Evolutionary conservation across 2,888 invertebrate genomes (phyloP).

Genomic region (Melanargia galathea): DNA sequence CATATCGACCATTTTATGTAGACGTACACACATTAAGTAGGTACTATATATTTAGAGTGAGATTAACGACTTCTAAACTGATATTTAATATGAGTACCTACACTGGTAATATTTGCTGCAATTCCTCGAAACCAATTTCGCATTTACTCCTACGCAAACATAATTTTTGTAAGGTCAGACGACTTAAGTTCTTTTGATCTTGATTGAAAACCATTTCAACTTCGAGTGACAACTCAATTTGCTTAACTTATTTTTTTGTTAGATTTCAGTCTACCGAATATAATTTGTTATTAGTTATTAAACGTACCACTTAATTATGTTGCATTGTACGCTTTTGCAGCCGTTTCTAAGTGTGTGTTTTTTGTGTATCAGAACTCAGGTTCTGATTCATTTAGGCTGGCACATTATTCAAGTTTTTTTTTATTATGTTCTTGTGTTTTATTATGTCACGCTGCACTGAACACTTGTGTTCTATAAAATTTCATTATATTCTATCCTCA

Average conservation of each 20-base stretch:
- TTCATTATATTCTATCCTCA: constrained; percentile 54
- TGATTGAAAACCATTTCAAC: constrained; percentile 4
- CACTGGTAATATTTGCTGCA: constrained; percentile 51
- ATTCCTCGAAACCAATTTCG: constrained; percentile 73
- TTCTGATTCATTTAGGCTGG: constrained; percentile 1
- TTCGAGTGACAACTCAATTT: neutral
- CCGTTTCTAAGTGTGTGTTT: neutral
- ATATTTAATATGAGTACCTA: constrained; percentile 9
- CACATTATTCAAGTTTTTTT: constrained; percentile 10
- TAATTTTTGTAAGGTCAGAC: constrained; percentile 62
- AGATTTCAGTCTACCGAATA: neutral
- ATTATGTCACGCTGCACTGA: constrained; percentile 18
- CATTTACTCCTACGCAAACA: constrained; percentile 70
- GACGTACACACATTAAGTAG: neutral
- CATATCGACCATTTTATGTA: neutral
- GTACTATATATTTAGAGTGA: neutral
- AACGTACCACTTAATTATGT: neutral
- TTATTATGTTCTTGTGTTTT: neutral
- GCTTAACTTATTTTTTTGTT: neutral
- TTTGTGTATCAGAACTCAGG: neutral
- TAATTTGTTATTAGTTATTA: neutral
- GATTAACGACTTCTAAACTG: constrained; percentile 8
- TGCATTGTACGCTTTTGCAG: neutral
- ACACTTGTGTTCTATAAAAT: constrained; percentile 22
- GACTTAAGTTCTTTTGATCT: constrained; percentile 33